Percentiles rank a stretch among this genome's conserved stretches.
phyloP scores from a whole-genome alignment of 2,888 invertebrate genomes.

The Meganola albula region DNA sequence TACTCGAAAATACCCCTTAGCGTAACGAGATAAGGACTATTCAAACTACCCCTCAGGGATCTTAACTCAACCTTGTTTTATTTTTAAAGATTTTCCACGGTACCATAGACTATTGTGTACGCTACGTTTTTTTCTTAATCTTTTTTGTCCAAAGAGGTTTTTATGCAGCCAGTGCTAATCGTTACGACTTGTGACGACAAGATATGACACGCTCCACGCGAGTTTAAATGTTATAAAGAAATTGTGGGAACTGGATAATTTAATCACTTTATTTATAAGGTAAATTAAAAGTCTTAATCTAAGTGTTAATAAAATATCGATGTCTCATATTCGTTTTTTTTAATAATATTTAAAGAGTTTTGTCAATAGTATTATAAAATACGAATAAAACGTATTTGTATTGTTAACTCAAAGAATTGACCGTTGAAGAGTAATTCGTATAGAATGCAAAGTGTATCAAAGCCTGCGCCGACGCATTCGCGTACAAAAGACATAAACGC shows the following conservation, averaged over 20 bases:
- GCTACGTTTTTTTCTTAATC: slow-evolving; percentile 30
- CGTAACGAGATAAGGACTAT: background rate
- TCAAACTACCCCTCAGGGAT: slow-evolving; percentile 4
- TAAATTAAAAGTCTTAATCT: too few species aligned
- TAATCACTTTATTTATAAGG: slow-evolving; percentile 22
- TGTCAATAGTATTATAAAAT: too few species aligned
- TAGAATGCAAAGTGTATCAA: slow-evolving; percentile 16
- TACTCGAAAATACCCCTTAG: background rate
- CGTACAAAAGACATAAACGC: slow-evolving; percentile 66
- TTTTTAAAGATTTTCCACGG: slow-evolving; percentile 61
- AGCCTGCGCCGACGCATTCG: slow-evolving; percentile 47
- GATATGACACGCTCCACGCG: slow-evolving; percentile 51
- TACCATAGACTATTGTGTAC: slow-evolving; percentile 49
- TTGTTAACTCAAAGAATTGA: slow-evolving; percentile 7
- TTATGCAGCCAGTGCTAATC: slow-evolving; percentile 49
- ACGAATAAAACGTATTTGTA: too few species aligned
- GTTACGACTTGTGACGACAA: slow-evolving; percentile 60
- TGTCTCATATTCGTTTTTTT: too few species aligned
- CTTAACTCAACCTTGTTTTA: slow-evolving; percentile 42
- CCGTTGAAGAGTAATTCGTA: slow-evolving; percentile 17
- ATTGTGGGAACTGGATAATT: slow-evolving; percentile 26
- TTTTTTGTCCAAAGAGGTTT: slow-evolving; percentile 26
- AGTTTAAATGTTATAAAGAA: slow-evolving; percentile 17
- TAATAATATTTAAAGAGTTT: too few species aligned
- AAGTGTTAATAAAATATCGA: too few species aligned